Evolutionary conservation across 2,113 vertebrate genomes (phyloP), one percentile per base, ranked within the genome.

Genomic region (Corythoichthys intestinalis): DNA sequence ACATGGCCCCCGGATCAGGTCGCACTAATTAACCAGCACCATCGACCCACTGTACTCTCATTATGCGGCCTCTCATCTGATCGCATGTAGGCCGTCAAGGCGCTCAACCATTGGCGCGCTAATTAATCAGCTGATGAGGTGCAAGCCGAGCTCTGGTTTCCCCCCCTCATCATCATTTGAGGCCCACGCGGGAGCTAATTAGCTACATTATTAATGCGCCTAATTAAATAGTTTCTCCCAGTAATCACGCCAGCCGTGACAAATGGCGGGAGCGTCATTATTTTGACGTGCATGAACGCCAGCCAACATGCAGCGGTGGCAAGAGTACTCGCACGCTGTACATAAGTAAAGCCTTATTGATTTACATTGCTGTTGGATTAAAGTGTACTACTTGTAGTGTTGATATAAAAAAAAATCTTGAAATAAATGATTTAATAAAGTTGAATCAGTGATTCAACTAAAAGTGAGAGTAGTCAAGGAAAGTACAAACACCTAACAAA

Each of bases 21-120:
- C 88, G 79, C 83, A 73, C 86, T 88, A 88, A 90, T 90, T 90
- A 90, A 86, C 84, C 86, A 79, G 77, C 78, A 79, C 82, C 85
- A 89, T 86, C 82, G 86, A 87, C 84, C 34, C 48, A 77, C 84
- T 80, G 74, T 76, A 80, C 83, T 80, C 86, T 89, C 88, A 86
- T 89, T 86, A 88, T 86, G 85, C 82, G 14, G 80, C 83, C 82
- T 88, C 82, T 88, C 85, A 78, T 87, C 83, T 74, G 78, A 85
- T 84, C 46, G 70, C 83, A 83, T 78, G 65, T 69, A 83, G 83
- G 81, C 80, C 82, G 77, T 81, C 85, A 78, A 85, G 85, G 82
- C 83, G 75, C 82, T 83, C 85, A 89, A 87, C 86, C 83, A 88
- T 87, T 85, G 86, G 81, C 80, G 71, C 54, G 81, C 86, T 88